A percentile compares a stretch with the other conserved stretches of the same genome.
phyloP scores from a whole-genome alignment of 1,140 invertebrate species.

The Diabrotica undecimpunctata region DNA sequence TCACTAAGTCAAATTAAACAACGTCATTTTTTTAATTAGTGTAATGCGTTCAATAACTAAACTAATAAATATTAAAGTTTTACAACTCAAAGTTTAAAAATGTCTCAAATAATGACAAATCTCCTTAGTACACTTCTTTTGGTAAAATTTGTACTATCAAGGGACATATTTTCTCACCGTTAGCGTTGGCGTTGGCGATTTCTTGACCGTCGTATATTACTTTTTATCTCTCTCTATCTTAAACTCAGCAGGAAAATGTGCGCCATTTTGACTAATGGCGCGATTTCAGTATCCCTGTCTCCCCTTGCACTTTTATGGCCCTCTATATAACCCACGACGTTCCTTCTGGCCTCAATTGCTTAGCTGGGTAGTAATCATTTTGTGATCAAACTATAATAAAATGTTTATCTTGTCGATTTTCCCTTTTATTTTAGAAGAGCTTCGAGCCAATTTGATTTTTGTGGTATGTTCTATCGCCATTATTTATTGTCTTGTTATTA shows the following conservation, averaged over 20 bases:
- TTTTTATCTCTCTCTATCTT: neutral
- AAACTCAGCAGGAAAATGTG: neutral
- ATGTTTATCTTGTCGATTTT: neutral
- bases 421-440: too few relatives aligned
- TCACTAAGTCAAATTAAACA: too few relatives aligned
- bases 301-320: neutral
- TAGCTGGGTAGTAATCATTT: neutral
- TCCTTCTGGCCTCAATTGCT: neutral
- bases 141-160: neutral
- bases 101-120: too few relatives aligned
- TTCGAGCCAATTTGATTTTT: too few relatives aligned
- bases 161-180: neutral
- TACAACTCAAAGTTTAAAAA: too few relatives aligned
- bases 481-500: too few relatives aligned
- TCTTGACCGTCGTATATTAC: constrained; percentile 2
- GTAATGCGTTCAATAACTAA: too few relatives aligned
- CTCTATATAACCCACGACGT: neutral
- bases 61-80: too few relatives aligned
- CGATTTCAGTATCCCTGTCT: neutral
- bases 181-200: neutral
- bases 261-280: neutral
- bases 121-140: too few relatives aligned
- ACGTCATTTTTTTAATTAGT: too few relatives aligned
- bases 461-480: too few relatives aligned
- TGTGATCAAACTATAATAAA: constrained; percentile 3